phyloP scores from a whole-genome alignment of 2,888 invertebrate genomes.

The Steinernema hermaphroditum region DNA sequence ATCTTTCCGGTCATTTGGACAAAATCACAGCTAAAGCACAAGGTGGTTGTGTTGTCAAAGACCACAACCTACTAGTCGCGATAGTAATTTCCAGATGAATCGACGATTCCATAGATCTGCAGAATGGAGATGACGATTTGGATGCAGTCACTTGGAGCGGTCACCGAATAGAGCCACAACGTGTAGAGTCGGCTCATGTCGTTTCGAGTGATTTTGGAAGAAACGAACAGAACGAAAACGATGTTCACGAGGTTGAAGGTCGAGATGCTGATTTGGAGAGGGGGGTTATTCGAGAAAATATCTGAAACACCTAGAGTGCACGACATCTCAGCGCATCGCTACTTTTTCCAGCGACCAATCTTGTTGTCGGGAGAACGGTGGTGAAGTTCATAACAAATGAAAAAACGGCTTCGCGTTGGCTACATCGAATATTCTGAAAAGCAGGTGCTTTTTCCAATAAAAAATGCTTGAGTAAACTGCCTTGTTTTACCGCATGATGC shows the following conservation, averaged over 20 bases:
- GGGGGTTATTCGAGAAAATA: neutral
- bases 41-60: too few species aligned
- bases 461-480: too few species aligned
- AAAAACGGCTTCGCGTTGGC: too few species aligned
- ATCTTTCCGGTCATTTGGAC: slow-evolving; percentile 3
- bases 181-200: slow-evolving; percentile 7
- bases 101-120: neutral
- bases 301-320: too few species aligned
- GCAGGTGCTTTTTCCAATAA: too few species aligned
- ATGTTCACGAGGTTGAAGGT: neutral
- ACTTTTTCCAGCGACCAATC: too few species aligned
- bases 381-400: too few species aligned
- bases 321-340: too few species aligned
- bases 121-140: neutral
- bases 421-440: too few species aligned
- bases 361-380: too few species aligned
- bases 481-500: too few species aligned
- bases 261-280: neutral
- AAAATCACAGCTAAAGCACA: neutral
- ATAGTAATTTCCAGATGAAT: neutral
- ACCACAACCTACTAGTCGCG: neutral
- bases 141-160: neutral
- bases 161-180: neutral
- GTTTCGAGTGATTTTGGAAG: neutral
- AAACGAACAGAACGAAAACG: neutral